These are phyloP conservation scores for Echinops telfairi DNA, from an alignment of 2,113 vertebrate genomes.

Conservation along the genomic window DNA sequence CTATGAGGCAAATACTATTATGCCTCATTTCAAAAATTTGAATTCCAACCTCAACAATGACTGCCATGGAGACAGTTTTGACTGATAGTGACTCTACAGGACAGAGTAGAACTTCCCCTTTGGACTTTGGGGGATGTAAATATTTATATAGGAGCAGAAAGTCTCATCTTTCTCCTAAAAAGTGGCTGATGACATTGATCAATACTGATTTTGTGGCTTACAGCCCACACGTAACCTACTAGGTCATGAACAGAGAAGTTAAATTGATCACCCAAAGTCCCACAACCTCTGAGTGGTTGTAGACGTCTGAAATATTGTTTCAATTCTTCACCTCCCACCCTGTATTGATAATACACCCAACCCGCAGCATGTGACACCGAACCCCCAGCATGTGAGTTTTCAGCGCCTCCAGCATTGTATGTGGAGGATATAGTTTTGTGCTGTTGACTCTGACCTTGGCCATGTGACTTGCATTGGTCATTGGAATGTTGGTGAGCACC, in stretches of 20 bases:
- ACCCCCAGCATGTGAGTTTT: background rate
- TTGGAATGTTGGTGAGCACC: background rate
- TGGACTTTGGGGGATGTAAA: too few species aligned
- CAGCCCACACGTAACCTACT: too few species aligned
- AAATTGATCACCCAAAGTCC: background rate
- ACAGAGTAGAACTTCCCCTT: too few species aligned
- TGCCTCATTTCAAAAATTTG: background rate
- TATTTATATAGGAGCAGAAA: too few species aligned
- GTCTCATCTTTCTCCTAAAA: too few species aligned
- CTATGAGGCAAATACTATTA: background rate
- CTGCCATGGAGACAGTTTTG: too few species aligned
- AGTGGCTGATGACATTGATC: too few species aligned
- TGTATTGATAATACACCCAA: background rate
- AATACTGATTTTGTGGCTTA: too few species aligned
- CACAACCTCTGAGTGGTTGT: background rate
- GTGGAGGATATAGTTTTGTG: background rate
- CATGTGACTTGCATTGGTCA: background rate
- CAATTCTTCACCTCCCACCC: background rate
- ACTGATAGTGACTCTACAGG: too few species aligned
- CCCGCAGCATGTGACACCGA: background rate
- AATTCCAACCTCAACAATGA: too few species aligned
- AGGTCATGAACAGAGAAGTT: conserved; percentile 20
- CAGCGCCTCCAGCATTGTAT: background rate
- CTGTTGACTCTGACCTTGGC: background rate
- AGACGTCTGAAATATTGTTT: background rate